Conservation (phyloP, 2,113 vertebrate species). For the Geococcyx californianus region DNA sequence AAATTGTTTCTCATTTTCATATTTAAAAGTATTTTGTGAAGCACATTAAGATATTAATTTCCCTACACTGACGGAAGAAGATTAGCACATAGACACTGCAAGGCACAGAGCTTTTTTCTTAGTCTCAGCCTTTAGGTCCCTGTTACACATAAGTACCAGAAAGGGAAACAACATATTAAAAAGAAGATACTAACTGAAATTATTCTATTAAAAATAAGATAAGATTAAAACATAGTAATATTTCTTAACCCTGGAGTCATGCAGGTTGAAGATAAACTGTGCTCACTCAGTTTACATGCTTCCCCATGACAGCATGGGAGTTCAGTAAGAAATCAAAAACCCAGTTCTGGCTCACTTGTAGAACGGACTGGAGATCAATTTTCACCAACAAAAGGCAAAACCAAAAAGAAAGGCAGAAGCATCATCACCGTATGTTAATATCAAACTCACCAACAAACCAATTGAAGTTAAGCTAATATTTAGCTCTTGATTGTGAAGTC, state of each 20-base stretch:
- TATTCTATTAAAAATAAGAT: not conserved
- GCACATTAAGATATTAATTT: not conserved
- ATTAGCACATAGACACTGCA: not conserved
- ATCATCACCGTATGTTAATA: not conserved
- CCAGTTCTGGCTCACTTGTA: not conserved
- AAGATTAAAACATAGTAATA: not conserved
- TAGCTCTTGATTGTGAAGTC: conserved; percentile 98
- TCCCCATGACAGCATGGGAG: not conserved
- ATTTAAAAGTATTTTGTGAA: not conserved
- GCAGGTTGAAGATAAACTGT: not conserved
- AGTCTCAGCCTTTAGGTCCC: not conserved
- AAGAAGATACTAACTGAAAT: not conserved
- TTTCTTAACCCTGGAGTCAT: not conserved
- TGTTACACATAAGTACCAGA: not conserved
- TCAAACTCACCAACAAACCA: conserved; percentile 89
- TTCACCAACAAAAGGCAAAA: not conserved
- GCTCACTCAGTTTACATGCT: not conserved
- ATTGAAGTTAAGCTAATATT: conserved; percentile 99
- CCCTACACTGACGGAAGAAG: not conserved
- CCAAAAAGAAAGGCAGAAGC: not conserved
- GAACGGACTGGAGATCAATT: not conserved
- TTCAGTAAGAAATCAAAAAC: not conserved
- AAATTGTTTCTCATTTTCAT: not conserved
- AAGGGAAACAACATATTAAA: not conserved
- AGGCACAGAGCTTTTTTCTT: not conserved